Base-by-base conservation (phyloP, 2,888 invertebrate species). In the Pachliopta kotzebuea region DNA sequence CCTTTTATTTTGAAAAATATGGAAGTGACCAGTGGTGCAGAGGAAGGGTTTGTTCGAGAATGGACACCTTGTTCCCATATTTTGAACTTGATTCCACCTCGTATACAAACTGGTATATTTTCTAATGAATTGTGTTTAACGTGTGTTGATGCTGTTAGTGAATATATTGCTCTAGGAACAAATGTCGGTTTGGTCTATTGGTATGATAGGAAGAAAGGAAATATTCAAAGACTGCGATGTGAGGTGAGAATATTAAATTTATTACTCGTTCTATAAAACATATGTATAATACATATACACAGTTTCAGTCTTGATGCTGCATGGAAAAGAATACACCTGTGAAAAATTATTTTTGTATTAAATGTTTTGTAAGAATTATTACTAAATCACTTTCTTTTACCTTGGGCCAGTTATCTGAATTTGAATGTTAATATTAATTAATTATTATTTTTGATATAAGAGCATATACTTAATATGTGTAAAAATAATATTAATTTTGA, bases 161-260 rank as follows among this genome's bases (percentile, higher is more conserved):
- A 96, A 74, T 97, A 95, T 81, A 93, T 98, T 69, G 97, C 96
- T 1, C 83, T 98, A 62, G 98, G 98, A 2, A 96, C 96, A 2
- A 97, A 97, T 86, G 94, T 95, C 21, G 98, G 98, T 2, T 88
- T 97, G 62, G 94, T 97, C 29, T 98, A 97, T 82, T 96, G 98
- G 96, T 97, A 95, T 81, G 95, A 97, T 82, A 93, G 98, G 68
- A 94, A 94, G 69, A 95, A 94, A 53, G 95, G 95, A 60, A 94
- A 95, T 71, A 92, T 98, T 69, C 96, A 97, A 77, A 94, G 95
- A 74, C 87, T 98, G 2, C 92, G 95, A 79, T 95, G 96, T 75
- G 96, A 97, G 94, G 98, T 97, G 92, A 85, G 86, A 62, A 29
- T 29, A 8, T 8, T 9, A 18, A 49, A 20, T 49, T 49, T 7